Evolutionary conservation across 1,140 invertebrate genomes (phyloP), one percentile per base, ranked within the genome.

Genomic region (Vanessa atalanta): DNA sequence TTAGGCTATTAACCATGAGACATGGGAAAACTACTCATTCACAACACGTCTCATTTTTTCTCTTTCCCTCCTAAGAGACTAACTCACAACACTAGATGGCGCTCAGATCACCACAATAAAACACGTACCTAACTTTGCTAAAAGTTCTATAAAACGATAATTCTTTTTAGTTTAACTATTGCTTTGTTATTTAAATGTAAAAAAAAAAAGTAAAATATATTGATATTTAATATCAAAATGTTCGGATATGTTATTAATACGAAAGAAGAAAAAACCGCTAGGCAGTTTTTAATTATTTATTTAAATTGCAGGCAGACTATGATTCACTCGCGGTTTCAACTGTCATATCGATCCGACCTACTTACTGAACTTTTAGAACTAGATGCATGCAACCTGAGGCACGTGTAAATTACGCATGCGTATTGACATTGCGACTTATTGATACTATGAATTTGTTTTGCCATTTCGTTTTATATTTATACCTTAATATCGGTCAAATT

Each of bases 381-480:
- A 7, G 51, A 53, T 43, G 13, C 48, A 12, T 47, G 9, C 47
- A 43, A 48, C 6, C 47, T 48, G 48, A 47, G 51, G 12, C 48
- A 72, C 63, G 14, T 53, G 70, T 65, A 47, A 15, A 15, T 20
- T 15, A 57, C 70, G 64, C 70, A 72, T 72, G 70, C 70, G 70
- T 63, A 20, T 1, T 57, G n/a, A 20, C 15, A 12, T 53, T 53
- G 14, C 50, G 14, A 47, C 14, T 20, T 53, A 26, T 60, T 26
- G 9, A 60, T 12, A 51, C 5, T 15, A n/a, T 51, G 37, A 43
- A 9, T 43, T 43, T 9, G 6, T 43, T 43, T 43, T 43, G 9
- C 37, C 8, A 43, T 43, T 43, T 9, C 37, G 8, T 31, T 31
- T 31, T 31, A 31, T 2, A 31, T 31, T 31, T 31, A 20, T 1